Conservation (phyloP, 1,140 invertebrate species). For the Drosophila seguyi region DNA sequence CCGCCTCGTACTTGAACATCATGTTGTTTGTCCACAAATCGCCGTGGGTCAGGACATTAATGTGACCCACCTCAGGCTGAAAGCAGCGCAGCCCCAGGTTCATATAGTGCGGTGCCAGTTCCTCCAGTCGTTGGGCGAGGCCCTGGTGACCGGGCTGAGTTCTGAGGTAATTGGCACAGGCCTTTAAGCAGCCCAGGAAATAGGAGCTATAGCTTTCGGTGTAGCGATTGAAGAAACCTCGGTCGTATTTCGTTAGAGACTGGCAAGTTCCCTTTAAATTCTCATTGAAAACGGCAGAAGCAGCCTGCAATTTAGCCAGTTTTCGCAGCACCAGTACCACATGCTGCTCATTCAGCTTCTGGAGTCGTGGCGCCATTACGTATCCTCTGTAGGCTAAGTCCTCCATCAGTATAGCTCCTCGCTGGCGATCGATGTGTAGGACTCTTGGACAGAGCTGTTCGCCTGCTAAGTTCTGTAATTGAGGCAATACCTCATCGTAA, state of each 20-base stretch:
- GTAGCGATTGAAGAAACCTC: constrained; percentile 67
- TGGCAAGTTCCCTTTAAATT: neutral
- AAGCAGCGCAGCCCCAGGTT: constrained; percentile 58
- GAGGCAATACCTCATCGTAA: constrained; percentile 62
- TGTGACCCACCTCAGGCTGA: constrained; percentile 83
- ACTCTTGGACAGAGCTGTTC: constrained; percentile 56
- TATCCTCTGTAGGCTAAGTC: constrained; percentile 53
- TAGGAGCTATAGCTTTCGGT: constrained; percentile 56
- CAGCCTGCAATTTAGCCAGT: constrained; percentile 87
- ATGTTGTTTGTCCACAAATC: constrained; percentile 90
- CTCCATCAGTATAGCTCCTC: constrained; percentile 52
- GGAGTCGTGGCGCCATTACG: constrained; percentile 86
- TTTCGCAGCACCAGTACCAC: constrained; percentile 85
- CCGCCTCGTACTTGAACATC: constrained; percentile 87
- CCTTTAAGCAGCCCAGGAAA: constrained; percentile 51
- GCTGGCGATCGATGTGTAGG: constrained; percentile 46
- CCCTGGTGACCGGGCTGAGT: constrained; percentile 23
- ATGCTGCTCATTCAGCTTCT: constrained; percentile 86
- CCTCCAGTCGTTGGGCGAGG: constrained; percentile 36
- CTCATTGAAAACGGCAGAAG: constrained; percentile 73
- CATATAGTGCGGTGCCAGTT: constrained; percentile 51
- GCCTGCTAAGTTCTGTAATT: constrained; percentile 43
- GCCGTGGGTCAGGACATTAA: constrained; percentile 88
- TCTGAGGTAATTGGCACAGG: constrained; percentile 40
- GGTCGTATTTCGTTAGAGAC: constrained; percentile 48